phyloP scores from a whole-genome alignment of 2,797 vertebrate species.

The Philypnodon macrostomus region DNA sequence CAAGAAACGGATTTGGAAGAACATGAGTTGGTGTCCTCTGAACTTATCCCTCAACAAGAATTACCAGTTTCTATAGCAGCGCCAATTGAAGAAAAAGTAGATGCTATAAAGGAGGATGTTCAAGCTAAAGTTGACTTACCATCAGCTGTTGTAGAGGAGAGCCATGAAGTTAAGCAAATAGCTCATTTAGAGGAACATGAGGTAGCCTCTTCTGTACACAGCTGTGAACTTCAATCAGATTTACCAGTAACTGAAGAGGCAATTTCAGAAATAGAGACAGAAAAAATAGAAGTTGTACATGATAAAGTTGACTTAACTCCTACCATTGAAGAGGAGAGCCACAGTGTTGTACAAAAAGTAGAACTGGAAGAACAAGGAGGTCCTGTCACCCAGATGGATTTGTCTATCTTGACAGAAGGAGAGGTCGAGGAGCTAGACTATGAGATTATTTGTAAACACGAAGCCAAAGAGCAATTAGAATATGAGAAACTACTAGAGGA shows the following conservation, averaged over 20 bases:
- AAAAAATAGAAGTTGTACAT: not conserved
- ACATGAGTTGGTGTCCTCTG: too few relatives aligned
- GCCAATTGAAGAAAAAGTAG: too few relatives aligned
- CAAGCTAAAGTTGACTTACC: too few relatives aligned
- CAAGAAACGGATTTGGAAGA: not conserved
- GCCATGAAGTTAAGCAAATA: not conserved
- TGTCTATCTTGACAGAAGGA: not conserved
- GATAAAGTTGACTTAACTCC: not conserved
- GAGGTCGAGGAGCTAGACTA: conserved; percentile 2
- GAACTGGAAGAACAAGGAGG: conserved; percentile 1
- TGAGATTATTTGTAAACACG: conserved; percentile 6
- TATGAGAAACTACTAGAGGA: not conserved
- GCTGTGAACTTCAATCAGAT: too few relatives aligned
- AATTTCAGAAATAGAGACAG: too few relatives aligned
- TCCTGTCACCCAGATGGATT: not conserved
- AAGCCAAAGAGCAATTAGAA: not conserved
- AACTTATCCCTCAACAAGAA: too few relatives aligned
- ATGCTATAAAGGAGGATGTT: not conserved
- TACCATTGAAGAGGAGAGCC: not conserved
- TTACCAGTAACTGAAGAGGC: too few relatives aligned
- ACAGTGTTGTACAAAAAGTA: not conserved
- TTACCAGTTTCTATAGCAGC: too few relatives aligned
- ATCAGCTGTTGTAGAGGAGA: not conserved
- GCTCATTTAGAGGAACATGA: not conserved
- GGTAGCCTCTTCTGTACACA: too few relatives aligned